These are phyloP conservation scores for Pristionchus fissidentatus DNA, from an alignment of 2,888 invertebrate genomes.

Conservation along the genomic window DNA sequence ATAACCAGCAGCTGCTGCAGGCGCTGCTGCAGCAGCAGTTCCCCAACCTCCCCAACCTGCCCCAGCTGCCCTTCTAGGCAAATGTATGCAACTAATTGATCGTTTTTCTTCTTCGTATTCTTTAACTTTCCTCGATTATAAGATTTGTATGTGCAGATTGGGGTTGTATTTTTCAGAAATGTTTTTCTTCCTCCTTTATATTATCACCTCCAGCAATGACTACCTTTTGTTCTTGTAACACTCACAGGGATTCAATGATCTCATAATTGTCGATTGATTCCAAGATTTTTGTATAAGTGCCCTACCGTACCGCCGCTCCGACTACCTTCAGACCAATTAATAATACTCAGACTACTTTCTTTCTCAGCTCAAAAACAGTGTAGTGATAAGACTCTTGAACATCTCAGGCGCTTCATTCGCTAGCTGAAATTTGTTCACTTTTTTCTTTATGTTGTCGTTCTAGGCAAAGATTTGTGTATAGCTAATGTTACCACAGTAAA, in stretches of 20 bases:
- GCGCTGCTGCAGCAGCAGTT: background rate
- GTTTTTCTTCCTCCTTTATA: too few species aligned
- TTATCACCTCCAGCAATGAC: background rate
- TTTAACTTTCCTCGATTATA: background rate
- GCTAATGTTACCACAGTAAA: background rate
- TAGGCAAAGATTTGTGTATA: constrained; percentile 13
- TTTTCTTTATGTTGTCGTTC: too few species aligned
- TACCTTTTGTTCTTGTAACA: background rate
- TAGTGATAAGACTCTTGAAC: constrained; percentile 16
- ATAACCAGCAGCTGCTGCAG: background rate
- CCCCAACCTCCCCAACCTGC: background rate
- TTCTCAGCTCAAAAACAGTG: background rate
- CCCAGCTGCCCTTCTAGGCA: background rate
- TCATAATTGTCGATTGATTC: constrained; percentile 16
- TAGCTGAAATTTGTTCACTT: constrained; percentile 25
- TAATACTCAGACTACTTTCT: background rate
- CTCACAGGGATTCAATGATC: background rate
- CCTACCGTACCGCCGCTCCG: background rate
- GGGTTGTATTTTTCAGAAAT: background rate
- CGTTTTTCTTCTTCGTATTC: too few species aligned
- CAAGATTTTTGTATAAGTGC: background rate
- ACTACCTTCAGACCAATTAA: background rate
- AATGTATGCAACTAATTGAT: too few species aligned
- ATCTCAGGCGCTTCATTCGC: constrained; percentile 9
- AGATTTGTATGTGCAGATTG: constrained; percentile 7